phyloP scores from a whole-genome alignment of 2,797 vertebrate genomes.

The Cichlasoma orientale region DNA sequence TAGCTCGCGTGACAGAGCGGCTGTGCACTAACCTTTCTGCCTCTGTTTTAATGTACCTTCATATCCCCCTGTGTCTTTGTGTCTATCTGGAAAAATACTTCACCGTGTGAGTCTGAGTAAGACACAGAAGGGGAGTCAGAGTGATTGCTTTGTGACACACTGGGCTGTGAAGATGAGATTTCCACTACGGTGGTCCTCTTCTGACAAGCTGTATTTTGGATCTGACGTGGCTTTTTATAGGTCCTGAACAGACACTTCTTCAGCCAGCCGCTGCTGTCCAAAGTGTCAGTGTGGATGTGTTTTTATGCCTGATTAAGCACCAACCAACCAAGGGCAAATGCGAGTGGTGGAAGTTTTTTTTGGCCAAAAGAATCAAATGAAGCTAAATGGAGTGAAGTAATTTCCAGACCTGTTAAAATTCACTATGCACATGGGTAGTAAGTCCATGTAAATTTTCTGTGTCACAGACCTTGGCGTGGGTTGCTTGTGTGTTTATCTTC shows the following conservation, averaged over 20 bases:
- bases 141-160: constrained; percentile 67
- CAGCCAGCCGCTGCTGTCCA: constrained; percentile 30
- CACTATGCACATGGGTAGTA: not conserved
- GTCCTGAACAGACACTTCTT: constrained; percentile 55
- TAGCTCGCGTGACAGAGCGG: constrained; percentile 53
- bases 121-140: constrained; percentile 47
- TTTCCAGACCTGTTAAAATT: constrained; percentile 11
- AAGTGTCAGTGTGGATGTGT: constrained; percentile 35
- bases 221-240: constrained; percentile 57
- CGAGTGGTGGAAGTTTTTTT: not conserved
- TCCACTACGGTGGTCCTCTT: constrained; percentile 61
- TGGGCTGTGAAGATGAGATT: constrained; percentile 65
- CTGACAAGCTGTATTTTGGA: constrained; percentile 53
- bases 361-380: not conserved
- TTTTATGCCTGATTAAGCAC: constrained; percentile 35
- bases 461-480: not conserved
- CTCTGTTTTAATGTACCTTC: constrained; percentile 21
- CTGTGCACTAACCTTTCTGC: not conserved
- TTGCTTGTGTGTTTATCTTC: not conserved
- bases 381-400: constrained; percentile 2
- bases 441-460: constrained; percentile 4
- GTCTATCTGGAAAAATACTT: constrained; percentile 25
- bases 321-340: not conserved
- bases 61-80: constrained; percentile 8
- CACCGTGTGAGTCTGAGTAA: constrained; percentile 22